Base-by-base conservation (phyloP, 2,113 vertebrate species). In the Brachypteracias leptosomus region DNA sequence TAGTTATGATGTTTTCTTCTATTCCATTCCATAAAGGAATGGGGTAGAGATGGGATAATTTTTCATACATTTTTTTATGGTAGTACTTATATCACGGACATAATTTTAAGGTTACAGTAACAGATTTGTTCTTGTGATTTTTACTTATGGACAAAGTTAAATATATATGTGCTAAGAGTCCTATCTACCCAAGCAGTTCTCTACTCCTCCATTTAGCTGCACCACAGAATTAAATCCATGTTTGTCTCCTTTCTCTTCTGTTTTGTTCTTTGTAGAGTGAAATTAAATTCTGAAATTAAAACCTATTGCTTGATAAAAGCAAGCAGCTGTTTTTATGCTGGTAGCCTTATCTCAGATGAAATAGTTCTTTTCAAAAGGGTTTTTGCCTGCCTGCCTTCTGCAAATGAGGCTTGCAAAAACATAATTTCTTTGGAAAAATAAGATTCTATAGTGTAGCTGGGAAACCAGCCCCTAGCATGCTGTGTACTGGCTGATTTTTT, bases 401-500 rank as follows among this genome's bases (percentile, higher is more conserved):
- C 4, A 57, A 92, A 73, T 68, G 79, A 61, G 18, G 5, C n/a
- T 93, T 62, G 26, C 20, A 61, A 73, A 91, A 77, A 47, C 28
- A 46, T 24, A 71, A 31, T 24, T 58, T 65, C 26, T 67, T 46
- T 28, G 26, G 51, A 88, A 93, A 96, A 70, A 57, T 35, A 47
- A 88, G 25, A 62, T 72, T 82, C 81, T 91, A 59, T 68, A 80
- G 20, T 42, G 47, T 58, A 75, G 16, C 74, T 89, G 38, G 6
- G 49, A 88, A 96, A 80, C 35, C 28, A 79, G 44, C 40, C 92
- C 57, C 70, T 88, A 93, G 52, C 17, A 46, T 74, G n/a, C 72
- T 87, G n/a, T 80, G 29, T 76, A 44, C 25, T 28, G 35, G 78
- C 44, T 95, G 95, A 92, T 72, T 82, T 96, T 42, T 98, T 96